Percentiles rank a stretch among this genome's conserved stretches.
These are phyloP conservation scores for Pundamilia nyererei DNA, from an alignment of 2,113 vertebrate species.

Conservation along the genomic window DNA sequence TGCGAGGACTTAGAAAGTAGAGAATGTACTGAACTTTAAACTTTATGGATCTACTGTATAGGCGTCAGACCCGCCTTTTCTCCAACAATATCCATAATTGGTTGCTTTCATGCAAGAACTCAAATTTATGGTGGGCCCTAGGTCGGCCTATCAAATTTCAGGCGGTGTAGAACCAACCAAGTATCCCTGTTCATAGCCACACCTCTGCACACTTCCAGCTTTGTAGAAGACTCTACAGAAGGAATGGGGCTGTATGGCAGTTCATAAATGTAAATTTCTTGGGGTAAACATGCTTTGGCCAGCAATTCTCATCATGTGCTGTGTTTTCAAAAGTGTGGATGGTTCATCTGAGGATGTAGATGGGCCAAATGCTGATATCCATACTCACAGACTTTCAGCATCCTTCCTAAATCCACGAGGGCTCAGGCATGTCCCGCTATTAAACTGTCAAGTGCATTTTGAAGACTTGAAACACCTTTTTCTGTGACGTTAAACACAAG, in stretches of 20 bases:
- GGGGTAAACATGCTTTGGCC: neutral
- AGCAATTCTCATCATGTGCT: neutral
- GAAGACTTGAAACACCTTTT: neutral
- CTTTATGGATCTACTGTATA: neutral
- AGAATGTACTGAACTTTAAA: neutral
- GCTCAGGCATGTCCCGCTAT: neutral
- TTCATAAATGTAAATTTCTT: neutral
- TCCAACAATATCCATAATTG: neutral
- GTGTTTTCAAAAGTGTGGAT: neutral
- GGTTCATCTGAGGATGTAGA: neutral
- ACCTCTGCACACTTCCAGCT: neutral
- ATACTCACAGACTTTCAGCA: neutral
- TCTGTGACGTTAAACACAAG: neutral
- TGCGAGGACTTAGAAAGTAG: neutral
- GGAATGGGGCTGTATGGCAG: neutral
- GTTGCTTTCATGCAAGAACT: neutral
- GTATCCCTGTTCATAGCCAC: neutral
- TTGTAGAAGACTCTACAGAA: neutral
- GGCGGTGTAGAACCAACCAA: accelerated
- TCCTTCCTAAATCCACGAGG: neutral
- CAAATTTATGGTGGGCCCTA: neutral
- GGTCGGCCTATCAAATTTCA: neutral
- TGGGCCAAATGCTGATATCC: neutral
- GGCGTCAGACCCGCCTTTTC: neutral
- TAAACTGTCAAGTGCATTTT: neutral